Evolutionary conservation across 2,113 vertebrate species (phyloP).

Genomic region (Zapornia atra): DNA sequence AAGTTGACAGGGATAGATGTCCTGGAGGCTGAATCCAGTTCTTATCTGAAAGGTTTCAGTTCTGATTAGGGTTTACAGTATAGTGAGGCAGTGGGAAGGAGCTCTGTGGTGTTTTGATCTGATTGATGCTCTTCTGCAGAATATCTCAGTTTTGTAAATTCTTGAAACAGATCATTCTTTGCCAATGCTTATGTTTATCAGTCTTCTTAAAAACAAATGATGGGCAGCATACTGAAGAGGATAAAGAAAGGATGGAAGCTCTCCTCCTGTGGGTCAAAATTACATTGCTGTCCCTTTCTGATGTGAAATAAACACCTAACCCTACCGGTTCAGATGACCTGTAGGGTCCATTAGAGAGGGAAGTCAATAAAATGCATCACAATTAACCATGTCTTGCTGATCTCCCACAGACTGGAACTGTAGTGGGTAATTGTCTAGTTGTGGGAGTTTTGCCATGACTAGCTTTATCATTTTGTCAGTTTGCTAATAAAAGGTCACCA

Average conservation of each 20-base stretch:
- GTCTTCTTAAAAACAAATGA: neutral
- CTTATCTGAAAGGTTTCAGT: neutral
- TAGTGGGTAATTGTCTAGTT: constrained; percentile 75
- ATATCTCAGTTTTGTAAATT: neutral
- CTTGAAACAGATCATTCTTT: neutral
- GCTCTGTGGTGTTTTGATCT: neutral
- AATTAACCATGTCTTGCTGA: constrained; percentile 75
- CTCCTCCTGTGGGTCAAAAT: constrained; percentile 19
- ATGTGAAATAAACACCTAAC: constrained; percentile 28
- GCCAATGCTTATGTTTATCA: neutral
- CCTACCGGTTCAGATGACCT: constrained; percentile 49
- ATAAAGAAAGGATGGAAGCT: neutral
- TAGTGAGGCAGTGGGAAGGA: neutral
- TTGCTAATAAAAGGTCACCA: constrained; percentile 84
- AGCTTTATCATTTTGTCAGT: constrained; percentile 85
- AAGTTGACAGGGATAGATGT: neutral
- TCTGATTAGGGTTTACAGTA: neutral
- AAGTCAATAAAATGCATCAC: constrained; percentile 76
- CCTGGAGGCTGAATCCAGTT: neutral
- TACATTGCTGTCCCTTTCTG: constrained; percentile 23
- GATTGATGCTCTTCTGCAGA: neutral
- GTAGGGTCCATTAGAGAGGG: constrained; percentile 12
- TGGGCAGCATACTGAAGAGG: neutral
- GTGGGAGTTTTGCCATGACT: constrained; percentile 74
- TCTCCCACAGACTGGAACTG: constrained; percentile 74